Evolutionary conservation across 2,888 invertebrate genomes (phyloP).

Genomic region (Mythimna lalbum): DNA sequence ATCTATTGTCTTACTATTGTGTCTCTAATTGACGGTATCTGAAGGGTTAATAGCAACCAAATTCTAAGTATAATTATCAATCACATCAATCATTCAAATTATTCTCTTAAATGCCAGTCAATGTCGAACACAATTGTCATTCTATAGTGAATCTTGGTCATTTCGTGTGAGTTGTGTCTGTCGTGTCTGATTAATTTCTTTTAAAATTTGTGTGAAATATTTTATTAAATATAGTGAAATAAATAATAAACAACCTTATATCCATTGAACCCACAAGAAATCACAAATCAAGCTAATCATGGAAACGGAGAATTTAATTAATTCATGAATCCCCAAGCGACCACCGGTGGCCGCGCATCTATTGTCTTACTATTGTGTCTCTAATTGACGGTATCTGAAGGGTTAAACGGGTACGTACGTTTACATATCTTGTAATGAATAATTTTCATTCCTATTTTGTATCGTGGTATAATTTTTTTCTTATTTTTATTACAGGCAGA

Average conservation of each 20-base stretch:
- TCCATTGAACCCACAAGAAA: neutral
- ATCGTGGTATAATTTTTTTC: neutral
- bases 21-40: no score
- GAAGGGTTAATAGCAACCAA: no score
- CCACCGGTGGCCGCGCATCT: no score
- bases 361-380: no score
- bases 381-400: no score
- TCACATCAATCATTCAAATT: no score
- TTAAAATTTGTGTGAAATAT: neutral
- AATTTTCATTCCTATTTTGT: no score
- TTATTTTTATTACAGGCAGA: neutral
- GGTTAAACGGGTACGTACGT: neutral
- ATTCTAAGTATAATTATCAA: no score
- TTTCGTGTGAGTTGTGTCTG: neutral
- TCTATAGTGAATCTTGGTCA: neutral
- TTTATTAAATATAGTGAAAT: constrained; percentile 9
- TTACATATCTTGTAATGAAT: no score
- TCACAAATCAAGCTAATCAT: constrained; percentile 57
- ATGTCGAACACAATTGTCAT: neutral
- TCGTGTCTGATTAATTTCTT: constrained; percentile 1
- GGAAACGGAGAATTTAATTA: constrained; percentile 75
- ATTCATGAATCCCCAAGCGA: no score
- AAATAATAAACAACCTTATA: neutral
- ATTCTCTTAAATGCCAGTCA: no score
- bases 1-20: no score